Evolutionary conservation across 2,888 invertebrate species (phyloP).

Genomic region (Ligdia adustata): DNA sequence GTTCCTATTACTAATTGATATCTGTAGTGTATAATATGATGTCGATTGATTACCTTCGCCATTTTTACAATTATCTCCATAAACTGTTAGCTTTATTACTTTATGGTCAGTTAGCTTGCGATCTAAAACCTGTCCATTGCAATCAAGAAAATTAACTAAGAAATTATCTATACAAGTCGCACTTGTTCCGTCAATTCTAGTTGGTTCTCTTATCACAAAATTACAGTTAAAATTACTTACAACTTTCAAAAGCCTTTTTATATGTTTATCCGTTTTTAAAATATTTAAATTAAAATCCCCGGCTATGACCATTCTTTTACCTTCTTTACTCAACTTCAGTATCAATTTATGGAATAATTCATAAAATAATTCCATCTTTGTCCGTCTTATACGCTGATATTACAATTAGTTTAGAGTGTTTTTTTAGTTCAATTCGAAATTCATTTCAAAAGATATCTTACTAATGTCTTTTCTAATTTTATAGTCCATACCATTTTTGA

Average conservation of each 20-base stretch:
- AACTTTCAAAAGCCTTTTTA: not conserved
- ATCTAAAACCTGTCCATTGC: not conserved
- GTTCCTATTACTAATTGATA: too few species aligned
- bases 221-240: not conserved
- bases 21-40: too few species aligned
- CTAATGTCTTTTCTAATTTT: constrained; percentile 1
- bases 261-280: not conserved
- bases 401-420: not conserved
- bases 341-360: not conserved
- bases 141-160: not conserved
- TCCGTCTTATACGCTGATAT: constrained; percentile 3
- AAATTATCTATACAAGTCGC: not conserved
- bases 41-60: too few species aligned
- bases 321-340: not conserved
- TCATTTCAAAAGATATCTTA: constrained; percentile 4
- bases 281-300: constrained; percentile 5
- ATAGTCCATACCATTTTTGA: not conserved
- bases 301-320: not conserved
- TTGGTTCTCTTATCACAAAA: not conserved
- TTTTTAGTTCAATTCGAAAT: constrained; percentile 1
- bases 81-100: not conserved
- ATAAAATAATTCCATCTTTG: not conserved
- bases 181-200: not conserved
- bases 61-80: too few species aligned
- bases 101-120: not conserved